A percentile compares a stretch with the other conserved stretches of the same genome.
phyloP scores from a whole-genome alignment of 2,113 vertebrate species.

The Ornithorhynchus anatinus region DNA sequence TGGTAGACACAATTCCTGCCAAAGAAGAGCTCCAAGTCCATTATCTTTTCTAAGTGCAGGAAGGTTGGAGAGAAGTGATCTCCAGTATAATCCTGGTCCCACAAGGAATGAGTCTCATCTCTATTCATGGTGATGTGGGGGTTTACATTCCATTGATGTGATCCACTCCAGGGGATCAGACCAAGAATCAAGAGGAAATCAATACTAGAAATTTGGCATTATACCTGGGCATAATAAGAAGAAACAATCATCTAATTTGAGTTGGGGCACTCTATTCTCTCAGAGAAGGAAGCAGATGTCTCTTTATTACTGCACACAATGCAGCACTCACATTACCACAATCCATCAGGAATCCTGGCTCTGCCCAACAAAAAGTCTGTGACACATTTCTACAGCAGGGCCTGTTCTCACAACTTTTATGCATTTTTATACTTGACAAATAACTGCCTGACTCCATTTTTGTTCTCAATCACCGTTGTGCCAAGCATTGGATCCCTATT shows the following conservation, averaged over 20 bases:
- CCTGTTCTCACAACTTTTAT: constrained; percentile 52
- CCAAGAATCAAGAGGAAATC: accelerated
- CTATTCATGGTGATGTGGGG: no score
- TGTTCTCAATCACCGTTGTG: constrained; percentile 41
- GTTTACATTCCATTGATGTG: no score
- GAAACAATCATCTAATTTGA: neutral
- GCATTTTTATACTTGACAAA: constrained; percentile 59
- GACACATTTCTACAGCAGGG: constrained; percentile 37
- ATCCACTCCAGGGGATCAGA: no score
- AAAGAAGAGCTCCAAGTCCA: no score
- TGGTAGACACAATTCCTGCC: no score
- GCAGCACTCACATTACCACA: neutral
- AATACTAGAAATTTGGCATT: neutral
- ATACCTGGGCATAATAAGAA: neutral
- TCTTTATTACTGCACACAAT: constrained; percentile 56
- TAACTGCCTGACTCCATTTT: constrained; percentile 53
- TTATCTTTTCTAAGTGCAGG: no score
- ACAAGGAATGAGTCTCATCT: no score
- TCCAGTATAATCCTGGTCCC: no score
- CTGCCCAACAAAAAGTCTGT: constrained; percentile 19
- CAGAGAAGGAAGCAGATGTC: constrained; percentile 58
- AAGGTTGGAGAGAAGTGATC: no score
- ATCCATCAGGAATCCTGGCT: constrained; percentile 51
- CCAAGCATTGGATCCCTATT: constrained; percentile 53
- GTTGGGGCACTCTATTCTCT: constrained; percentile 2